A percentile compares a stretch with the other conserved stretches of the same genome.
Conservation (phyloP, 35 echinoderm and acorn worm genomes). For the Apostichopus parvimensis region DNA sequence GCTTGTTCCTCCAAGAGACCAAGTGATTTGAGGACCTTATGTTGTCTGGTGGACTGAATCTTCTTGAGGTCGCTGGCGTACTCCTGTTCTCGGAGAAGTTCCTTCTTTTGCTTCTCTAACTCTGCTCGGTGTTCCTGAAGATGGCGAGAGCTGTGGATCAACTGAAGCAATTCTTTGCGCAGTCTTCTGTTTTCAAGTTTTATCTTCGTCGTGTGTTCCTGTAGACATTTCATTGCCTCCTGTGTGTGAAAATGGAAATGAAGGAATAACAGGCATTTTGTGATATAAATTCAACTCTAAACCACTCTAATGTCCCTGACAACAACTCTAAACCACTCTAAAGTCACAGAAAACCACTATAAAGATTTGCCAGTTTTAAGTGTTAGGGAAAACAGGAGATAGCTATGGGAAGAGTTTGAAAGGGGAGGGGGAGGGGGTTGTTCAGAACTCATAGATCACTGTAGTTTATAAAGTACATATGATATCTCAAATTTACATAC, state of each 20-base stretch:
- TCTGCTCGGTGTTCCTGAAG: conserved; percentile 82
- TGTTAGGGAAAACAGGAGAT: too few species aligned
- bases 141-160: conserved; percentile 75
- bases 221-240: conserved; percentile 90
- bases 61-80: conserved; percentile 86
- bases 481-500: too few species aligned
- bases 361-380: too few species aligned
- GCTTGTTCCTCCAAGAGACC: conserved; percentile 67
- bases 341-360: too few species aligned
- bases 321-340: too few species aligned
- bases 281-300: too few species aligned
- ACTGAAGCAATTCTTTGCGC: conserved; percentile 79
- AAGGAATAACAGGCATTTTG: too few species aligned
- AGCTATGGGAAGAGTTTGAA: too few species aligned
- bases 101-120: conserved; percentile 70
- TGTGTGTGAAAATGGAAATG: conserved; percentile 19
- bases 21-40: conserved; percentile 90
- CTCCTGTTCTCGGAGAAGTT: conserved; percentile 84
- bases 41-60: conserved; percentile 77
- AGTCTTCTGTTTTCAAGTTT: conserved; percentile 87
- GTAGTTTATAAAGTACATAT: too few species aligned
- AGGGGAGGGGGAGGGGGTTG: too few species aligned
- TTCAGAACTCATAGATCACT: too few species aligned
- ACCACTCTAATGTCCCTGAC: too few species aligned
- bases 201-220: conserved; percentile 89